These are phyloP conservation scores for Ornithorhynchus anatinus DNA, from an alignment of 2,113 vertebrate species.

Conservation along the genomic window DNA sequence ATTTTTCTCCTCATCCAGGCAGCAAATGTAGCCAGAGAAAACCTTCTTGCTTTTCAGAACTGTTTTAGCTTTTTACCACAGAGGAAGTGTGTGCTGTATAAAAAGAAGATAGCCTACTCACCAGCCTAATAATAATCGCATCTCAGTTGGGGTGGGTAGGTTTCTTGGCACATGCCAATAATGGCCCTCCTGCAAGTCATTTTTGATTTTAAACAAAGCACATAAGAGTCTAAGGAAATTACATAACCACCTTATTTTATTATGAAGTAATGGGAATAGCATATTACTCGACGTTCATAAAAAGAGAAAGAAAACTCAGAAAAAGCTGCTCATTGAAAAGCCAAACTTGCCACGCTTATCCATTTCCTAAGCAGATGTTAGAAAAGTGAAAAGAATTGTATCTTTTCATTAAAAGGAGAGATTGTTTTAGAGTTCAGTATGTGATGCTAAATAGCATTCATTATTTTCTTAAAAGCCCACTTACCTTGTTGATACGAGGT, in stretches of 20 bases:
- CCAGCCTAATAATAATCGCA: neutral
- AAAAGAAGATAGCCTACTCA: neutral
- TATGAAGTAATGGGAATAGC: neutral
- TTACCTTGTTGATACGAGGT: neutral
- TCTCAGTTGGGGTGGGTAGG: neutral
- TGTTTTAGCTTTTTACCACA: neutral
- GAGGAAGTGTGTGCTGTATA: neutral
- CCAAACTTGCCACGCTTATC: no score
- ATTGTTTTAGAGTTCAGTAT: neutral
- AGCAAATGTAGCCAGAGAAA: rapidly evolving
- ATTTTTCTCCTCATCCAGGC: neutral
- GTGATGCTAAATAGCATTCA: neutral
- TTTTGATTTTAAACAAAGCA: slow-evolving; percentile 12
- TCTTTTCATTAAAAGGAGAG: neutral
- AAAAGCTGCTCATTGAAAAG: no score
- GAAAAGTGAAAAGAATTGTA: no score
- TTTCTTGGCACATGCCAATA: neutral
- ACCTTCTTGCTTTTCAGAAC: neutral
- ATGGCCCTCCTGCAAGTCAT: neutral
- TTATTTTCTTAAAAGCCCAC: neutral
- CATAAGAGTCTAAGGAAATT: neutral
- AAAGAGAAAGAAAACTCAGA: no score
- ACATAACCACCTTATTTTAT: neutral
- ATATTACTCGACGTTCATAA: neutral
- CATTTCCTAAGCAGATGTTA: no score